A percentile compares a stretch with the other conserved stretches of the same genome.
Evolutionary conservation across 2,113 vertebrate species (phyloP).

Genomic region (Lepisosteus oculatus): DNA sequence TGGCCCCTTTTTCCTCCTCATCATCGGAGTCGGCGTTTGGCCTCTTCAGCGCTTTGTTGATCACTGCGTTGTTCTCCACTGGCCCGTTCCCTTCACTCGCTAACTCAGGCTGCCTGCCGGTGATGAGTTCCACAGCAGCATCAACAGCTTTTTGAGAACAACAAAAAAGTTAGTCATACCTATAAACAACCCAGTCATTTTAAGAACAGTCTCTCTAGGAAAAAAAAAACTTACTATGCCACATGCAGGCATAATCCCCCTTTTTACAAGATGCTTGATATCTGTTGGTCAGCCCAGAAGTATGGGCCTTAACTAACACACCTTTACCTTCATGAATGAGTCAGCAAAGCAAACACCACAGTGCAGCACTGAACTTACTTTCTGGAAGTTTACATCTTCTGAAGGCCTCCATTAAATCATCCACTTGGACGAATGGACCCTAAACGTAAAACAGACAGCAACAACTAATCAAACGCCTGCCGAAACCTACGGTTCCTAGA

Average conservation of each 20-base stretch:
- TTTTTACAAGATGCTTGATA: too few relatives aligned
- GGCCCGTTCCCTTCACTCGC: conserved; percentile 86
- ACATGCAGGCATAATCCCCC: too few relatives aligned
- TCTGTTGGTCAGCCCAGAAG: too few relatives aligned
- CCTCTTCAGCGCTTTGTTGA: conserved; percentile 89
- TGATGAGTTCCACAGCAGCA: conserved; percentile 90
- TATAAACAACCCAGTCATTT: too few relatives aligned
- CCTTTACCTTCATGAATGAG: too few relatives aligned
- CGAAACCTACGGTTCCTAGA: too few relatives aligned
- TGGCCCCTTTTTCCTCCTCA: conserved; percentile 92
- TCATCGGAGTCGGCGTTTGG: conserved; percentile 94
- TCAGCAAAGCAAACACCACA: too few relatives aligned
- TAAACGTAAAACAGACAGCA: conserved; percentile 40
- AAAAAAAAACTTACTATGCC: too few relatives aligned
- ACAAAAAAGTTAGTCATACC: too few relatives aligned
- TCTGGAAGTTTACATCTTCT: conserved; percentile 94
- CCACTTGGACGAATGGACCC: conserved; percentile 98
- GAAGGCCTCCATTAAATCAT: conserved; percentile 94
- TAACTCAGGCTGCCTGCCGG: conserved; percentile 79
- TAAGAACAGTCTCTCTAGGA: too few relatives aligned
- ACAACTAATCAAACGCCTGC: too few relatives aligned
- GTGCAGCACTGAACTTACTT: conserved; percentile 71
- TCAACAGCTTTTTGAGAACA: conserved; percentile 74
- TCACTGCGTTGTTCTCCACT: conserved; percentile 80
- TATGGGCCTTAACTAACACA: too few relatives aligned